Percentiles rank a stretch among this genome's conserved stretches.
Evolutionary conservation across 2,113 vertebrate genomes (phyloP).

Genomic region (Polypterus senegalus): DNA sequence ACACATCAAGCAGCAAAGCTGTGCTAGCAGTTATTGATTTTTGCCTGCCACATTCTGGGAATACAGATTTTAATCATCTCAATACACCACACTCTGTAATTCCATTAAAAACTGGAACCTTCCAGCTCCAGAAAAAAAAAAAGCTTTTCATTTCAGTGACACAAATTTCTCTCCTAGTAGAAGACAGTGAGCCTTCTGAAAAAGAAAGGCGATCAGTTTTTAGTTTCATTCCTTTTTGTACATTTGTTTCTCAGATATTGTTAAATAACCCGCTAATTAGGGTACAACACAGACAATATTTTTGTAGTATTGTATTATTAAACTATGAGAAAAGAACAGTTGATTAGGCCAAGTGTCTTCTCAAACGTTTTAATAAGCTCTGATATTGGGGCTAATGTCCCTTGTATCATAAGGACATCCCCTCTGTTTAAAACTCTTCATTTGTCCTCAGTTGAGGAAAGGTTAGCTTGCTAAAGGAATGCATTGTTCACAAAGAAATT

Average conservation of each 20-base stretch:
- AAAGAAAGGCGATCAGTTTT: constrained; percentile 86
- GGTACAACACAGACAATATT: constrained; percentile 77
- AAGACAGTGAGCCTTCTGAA: constrained; percentile 68
- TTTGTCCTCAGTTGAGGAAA: no score
- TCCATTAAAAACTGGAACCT: constrained; percentile 90
- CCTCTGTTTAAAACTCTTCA: no score
- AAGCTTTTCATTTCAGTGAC: constrained; percentile 94
- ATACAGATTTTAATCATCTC: constrained; percentile 96
- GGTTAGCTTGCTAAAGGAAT: no score
- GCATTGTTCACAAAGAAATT: no score
- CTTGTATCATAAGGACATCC: no score
- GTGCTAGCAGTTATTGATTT: constrained; percentile 74
- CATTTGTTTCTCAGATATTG: constrained; percentile 77
- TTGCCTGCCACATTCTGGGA: constrained; percentile 69
- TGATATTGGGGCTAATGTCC: no score
- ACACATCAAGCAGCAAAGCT: constrained; percentile 61
- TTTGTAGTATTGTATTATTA: constrained; percentile 69
- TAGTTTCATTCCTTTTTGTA: constrained; percentile 48
- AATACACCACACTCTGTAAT: constrained; percentile 70
- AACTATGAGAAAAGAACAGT: constrained; percentile 32
- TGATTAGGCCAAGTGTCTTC: no score
- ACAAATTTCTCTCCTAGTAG: constrained; percentile 71
- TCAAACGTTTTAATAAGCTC: no score
- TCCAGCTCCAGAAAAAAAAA: constrained; percentile 61
- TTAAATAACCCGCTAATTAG: constrained; percentile 86